Evolutionary conservation across 2,888 invertebrate species (phyloP).

Genomic region (Patella pellucida): DNA sequence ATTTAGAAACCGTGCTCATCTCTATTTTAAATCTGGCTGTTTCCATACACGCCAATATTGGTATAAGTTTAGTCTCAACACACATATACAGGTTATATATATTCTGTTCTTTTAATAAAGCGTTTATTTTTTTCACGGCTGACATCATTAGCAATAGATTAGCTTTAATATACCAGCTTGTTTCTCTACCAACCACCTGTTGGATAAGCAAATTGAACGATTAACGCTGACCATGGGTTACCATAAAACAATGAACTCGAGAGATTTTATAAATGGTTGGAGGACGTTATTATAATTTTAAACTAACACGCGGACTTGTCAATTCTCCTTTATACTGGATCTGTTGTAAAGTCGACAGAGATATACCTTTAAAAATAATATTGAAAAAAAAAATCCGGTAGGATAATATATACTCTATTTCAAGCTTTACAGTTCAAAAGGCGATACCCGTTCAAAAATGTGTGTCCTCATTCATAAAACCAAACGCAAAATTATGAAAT

Average conservation of each 20-base stretch:
- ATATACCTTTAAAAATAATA: no score
- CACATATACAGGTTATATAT: conserved; percentile 52
- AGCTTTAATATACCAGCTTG: conserved; percentile 24
- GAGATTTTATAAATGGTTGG: no score
- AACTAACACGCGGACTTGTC: no score
- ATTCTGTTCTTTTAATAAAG: conserved; percentile 42
- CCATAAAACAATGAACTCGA: no score
- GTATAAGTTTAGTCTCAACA: conserved; percentile 57
- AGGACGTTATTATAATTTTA: no score
- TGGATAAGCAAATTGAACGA: no score
- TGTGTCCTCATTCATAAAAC: background rate
- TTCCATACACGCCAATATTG: conserved; percentile 62
- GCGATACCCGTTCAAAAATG: background rate
- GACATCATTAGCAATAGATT: conserved; percentile 36
- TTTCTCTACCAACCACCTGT: conserved; percentile 4
- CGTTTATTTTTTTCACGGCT: conserved; percentile 32
- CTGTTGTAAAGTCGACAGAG: no score
- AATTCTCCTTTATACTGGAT: no score
- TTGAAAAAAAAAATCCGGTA: no score
- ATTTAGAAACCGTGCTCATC: conserved; percentile 45
- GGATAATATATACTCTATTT: no score
- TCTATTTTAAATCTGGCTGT: conserved; percentile 49
- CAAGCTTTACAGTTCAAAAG: no score
- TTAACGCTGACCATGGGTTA: no score
- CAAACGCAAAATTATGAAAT: conserved; percentile 11